Percentiles rank a stretch among this genome's conserved stretches.
These are phyloP conservation scores for Pristionchus mayeri DNA, from an alignment of 2,888 invertebrate genomes.

Conservation along the genomic window DNA sequence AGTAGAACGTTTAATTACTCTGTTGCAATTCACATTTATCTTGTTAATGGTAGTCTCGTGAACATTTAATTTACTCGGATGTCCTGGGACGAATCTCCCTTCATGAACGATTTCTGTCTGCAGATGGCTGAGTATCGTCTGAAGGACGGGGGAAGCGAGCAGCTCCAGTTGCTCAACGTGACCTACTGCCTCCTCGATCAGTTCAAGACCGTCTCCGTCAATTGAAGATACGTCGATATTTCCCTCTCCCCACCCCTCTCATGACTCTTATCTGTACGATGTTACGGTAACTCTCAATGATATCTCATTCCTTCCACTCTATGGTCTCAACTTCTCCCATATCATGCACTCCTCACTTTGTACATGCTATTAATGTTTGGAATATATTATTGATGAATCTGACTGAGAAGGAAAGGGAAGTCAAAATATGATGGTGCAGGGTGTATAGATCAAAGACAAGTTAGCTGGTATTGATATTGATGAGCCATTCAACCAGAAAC, in stretches of 20 bases:
- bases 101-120: no score
- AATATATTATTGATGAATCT: background rate
- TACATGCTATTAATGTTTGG: constrained; percentile 19
- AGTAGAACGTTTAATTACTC: no score
- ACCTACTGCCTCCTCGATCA: constrained; percentile 42
- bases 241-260: background rate
- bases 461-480: no score
- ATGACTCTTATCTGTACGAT: background rate
- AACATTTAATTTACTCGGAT: no score
- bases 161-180: constrained; percentile 43
- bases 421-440: no score
- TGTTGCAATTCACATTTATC: no score
- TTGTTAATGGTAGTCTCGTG: no score
- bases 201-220: constrained; percentile 31
- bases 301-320: constrained; percentile 6
- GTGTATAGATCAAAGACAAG: no score
- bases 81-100: no score
- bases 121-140: constrained; percentile 48
- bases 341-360: background rate
- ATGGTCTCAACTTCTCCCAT: constrained; percentile 13
- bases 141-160: constrained; percentile 43
- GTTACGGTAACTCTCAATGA: background rate
- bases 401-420: no score
- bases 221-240: background rate
- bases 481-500: no score